Conservation (phyloP, 2,888 invertebrate species). For the Melikaiella ostensackeni region DNA sequence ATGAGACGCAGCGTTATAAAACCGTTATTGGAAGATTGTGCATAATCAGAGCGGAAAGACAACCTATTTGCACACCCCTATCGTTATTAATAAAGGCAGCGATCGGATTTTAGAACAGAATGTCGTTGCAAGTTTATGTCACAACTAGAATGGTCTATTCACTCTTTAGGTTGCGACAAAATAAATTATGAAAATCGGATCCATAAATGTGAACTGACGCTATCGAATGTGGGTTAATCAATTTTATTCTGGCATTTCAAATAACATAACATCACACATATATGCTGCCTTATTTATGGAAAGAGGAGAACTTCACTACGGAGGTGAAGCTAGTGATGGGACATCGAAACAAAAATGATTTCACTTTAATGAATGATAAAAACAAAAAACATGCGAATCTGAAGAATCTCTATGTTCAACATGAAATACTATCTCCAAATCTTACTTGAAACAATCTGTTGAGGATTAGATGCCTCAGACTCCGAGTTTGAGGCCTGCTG, state of each 20-base stretch:
- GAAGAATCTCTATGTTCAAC: no score
- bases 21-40: slow-evolving; percentile 33
- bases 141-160: slow-evolving; percentile 2
- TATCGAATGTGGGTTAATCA: slow-evolving; percentile 14
- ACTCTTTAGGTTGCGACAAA: neutral
- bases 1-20: neutral
- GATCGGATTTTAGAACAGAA: slow-evolving; percentile 4
- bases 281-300: no score
- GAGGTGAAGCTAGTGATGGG: no score
- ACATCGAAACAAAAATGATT: no score
- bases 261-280: no score
- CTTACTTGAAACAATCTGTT: no score
- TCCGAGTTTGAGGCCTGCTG: no score
- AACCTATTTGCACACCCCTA: slow-evolving; percentile 21
- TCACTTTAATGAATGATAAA: no score
- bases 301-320: no score
- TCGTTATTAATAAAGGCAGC: slow-evolving; percentile 26
- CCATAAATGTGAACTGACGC: neutral
- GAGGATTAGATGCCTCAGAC: no score
- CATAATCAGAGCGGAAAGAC: slow-evolving; percentile 32
- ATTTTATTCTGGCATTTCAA: neutral
- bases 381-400: no score
- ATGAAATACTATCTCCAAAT: no score
- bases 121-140: slow-evolving; percentile 3
- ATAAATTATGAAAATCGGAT: slow-evolving; percentile 12